Evolutionary conservation across 2,797 vertebrate genomes (phyloP), one percentile per base, ranked within the genome.

Genomic region (Taenioides sp.): DNA sequence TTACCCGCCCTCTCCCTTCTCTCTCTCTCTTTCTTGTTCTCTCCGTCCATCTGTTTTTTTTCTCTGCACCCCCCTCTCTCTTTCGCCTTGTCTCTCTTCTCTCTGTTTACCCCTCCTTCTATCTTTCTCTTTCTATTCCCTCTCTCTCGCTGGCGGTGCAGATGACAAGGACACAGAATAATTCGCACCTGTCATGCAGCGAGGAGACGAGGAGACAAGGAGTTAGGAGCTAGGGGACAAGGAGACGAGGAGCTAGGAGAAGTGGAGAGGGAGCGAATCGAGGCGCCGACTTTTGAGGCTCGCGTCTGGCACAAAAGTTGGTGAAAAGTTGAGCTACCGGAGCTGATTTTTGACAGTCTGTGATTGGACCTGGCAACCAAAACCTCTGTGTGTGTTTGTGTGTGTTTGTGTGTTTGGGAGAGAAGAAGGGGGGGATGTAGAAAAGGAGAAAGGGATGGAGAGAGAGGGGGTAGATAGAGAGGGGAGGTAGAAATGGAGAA

Each of bases 121-220:
- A 0, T 18, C 28, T 25, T 2, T 27, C 57, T 47, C 50, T 67
- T 69, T 68, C 55, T 47, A 1, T 14, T 14, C 12, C 40, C 40
- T 16, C 64, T 67, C 67, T 75, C 67, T 72, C 25, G 31, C 52
- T 67, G 76, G 79, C 65, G 74, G 74, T 71, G 80, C 83, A 80
- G 88, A 89, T 91, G 91, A 91, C 91, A 89, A 85, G 85, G 86
- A 87, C 85, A 80, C 80, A 74, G 86, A 80, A 85, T 92, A 89
- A 88, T 88, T 91, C 85, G 89, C 90, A 92, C 92, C 92, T 91
- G 89, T 91, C 90, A 89, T 76, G 73, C 75, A 25, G 71, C 77
- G 79, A 80, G 81, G 81, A 81, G 82, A 72, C 72, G 67, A 61
- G 54, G 67, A 70, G 77, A 10, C 54, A 43, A 60, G 70, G 70